phyloP scores from a whole-genome alignment of 1,140 invertebrate species.

The Nebria ingens region DNA sequence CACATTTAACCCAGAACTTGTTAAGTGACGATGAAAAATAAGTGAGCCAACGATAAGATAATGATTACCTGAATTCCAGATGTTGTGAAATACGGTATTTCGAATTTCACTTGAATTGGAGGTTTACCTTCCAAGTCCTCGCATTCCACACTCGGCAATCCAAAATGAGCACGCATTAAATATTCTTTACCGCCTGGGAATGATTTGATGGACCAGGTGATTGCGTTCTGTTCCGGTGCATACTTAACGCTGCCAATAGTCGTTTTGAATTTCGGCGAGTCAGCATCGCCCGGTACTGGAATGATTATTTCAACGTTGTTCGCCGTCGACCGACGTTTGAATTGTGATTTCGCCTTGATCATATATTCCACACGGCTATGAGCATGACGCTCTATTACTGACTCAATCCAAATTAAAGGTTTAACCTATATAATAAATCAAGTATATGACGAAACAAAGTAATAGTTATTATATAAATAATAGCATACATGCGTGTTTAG shows the following conservation, averaged over 20 bases:
- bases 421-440: conserved; percentile 54
- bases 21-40: conserved; percentile 13
- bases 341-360: conserved; percentile 99
- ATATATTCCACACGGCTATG: conserved; percentile 98
- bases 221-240: conserved; percentile 93
- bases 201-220: conserved; percentile 99
- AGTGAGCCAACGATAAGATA: background rate
- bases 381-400: conserved; percentile 96
- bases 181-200: conserved; percentile 99
- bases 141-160: conserved; percentile 91
- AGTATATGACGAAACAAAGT: background rate
- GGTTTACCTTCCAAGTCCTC: conserved; percentile 95
- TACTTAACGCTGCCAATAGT: conserved; percentile 97
- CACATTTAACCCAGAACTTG: too few relatives aligned
- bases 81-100: conserved; percentile 99
- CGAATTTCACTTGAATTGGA: conserved; percentile 98
- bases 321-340: conserved; percentile 94
- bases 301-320: conserved; percentile 99
- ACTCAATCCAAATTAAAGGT: conserved; percentile 99
- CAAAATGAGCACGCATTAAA: conserved; percentile 98
- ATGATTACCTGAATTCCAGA: conserved; percentile 86
- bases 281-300: conserved; percentile 95
- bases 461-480: background rate
- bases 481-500: conserved; percentile 83
- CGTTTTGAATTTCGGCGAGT: conserved; percentile 98